Percentiles rank a stretch among this genome's conserved stretches.
Evolutionary conservation across 1,140 invertebrate genomes (phyloP).

Genomic region (Brachystomella parvula): DNA sequence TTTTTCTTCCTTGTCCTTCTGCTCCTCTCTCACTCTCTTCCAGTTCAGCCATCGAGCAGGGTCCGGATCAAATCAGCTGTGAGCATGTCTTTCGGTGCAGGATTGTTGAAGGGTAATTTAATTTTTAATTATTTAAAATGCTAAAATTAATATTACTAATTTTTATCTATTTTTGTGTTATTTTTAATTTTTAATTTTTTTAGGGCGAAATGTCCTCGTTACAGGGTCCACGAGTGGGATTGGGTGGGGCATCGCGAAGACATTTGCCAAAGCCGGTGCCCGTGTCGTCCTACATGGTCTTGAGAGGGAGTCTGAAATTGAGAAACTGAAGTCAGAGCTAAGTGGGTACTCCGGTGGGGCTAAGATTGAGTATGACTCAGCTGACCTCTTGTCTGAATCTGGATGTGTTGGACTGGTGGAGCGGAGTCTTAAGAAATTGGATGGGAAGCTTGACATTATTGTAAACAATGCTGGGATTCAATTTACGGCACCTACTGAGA

Average conservation of each 20-base stretch:
- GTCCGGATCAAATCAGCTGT: no score
- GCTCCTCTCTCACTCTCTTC: no score
- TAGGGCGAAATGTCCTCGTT: constrained; percentile 27
- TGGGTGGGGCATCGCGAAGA: constrained; percentile 41
- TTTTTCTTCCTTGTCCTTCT: no score
- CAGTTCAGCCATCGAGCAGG: no score
- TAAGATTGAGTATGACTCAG: constrained; percentile 8
- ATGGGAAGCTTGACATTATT: constrained; percentile 39
- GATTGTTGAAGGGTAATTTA: no score
- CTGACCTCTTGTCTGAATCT: constrained; percentile 9
- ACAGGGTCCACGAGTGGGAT: constrained; percentile 44
- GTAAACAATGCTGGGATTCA: constrained; percentile 43
- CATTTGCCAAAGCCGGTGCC: constrained; percentile 40
- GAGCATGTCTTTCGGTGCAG: no score
- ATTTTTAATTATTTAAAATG: no score
- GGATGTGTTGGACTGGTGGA: constrained; percentile 24
- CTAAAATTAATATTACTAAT: no score
- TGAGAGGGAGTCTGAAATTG: constrained; percentile 30
- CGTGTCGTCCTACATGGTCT: constrained; percentile 42
- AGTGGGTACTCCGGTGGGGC: neutral
- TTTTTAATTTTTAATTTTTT: no score
- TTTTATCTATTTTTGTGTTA: no score
- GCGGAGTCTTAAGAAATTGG: constrained; percentile 27
- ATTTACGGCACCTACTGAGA: constrained; percentile 40
- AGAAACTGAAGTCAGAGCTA: constrained; percentile 12